phyloP scores from a whole-genome alignment of 2,888 invertebrate genomes.

The Caenorhabditis japonica region DNA sequence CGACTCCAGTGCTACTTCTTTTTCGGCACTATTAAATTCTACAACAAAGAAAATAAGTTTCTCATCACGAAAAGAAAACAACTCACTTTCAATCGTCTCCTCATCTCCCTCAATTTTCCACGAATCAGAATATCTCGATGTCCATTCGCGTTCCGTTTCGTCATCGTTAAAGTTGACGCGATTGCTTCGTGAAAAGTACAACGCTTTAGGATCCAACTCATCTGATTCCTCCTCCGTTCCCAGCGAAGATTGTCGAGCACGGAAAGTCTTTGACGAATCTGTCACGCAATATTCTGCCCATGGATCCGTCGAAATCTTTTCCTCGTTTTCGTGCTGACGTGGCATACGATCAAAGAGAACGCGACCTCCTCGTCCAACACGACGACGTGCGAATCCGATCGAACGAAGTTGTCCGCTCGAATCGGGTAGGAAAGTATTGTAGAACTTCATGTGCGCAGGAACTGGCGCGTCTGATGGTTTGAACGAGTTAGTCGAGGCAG shows the following conservation, averaged over 20 bases:
- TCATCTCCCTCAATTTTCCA: constrained; percentile 33
- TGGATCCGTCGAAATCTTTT: constrained; percentile 37
- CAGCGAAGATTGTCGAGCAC: constrained; percentile 26
- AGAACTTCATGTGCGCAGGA: constrained; percentile 39
- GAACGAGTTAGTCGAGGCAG: neutral
- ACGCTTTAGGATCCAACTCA: constrained; percentile 9
- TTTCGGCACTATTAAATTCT: constrained; percentile 29
- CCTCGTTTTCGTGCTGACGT: neutral
- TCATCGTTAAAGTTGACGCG: constrained; percentile 37
- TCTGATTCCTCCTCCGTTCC: constrained; percentile 50
- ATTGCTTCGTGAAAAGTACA: constrained; percentile 44
- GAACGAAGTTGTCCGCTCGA: constrained; percentile 33
- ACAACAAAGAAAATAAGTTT: constrained; percentile 4
- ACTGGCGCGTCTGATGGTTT: constrained; percentile 12
- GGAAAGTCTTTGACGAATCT: constrained; percentile 45
- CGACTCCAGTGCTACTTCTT: constrained; percentile 6
- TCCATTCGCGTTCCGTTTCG: constrained; percentile 40
- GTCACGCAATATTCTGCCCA: constrained; percentile 52
- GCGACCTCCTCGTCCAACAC: constrained; percentile 69
- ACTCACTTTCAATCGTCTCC: constrained; percentile 36
- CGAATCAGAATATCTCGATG: constrained; percentile 21
- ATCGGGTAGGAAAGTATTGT: constrained; percentile 33
- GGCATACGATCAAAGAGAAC: constrained; percentile 59
- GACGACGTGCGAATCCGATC: constrained; percentile 56
- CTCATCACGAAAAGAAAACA: neutral